Conservation (phyloP, 2,797 vertebrate species). For the Poliocrania exsul region DNA sequence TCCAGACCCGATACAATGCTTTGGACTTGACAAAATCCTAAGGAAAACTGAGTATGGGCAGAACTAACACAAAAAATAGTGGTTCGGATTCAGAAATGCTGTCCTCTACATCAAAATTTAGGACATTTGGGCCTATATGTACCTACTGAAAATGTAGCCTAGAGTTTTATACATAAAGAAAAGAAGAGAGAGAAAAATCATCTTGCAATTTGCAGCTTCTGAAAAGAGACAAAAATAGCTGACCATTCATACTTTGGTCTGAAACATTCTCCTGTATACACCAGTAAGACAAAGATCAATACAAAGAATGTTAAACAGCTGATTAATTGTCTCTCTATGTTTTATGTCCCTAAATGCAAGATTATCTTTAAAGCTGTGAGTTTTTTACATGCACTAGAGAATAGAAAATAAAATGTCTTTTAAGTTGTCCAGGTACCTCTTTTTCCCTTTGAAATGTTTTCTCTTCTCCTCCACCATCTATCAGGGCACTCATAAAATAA, state of each 20-base stretch:
- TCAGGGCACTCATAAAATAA: neutral
- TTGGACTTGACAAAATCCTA: neutral
- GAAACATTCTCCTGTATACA: accelerated
- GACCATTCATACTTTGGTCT: neutral
- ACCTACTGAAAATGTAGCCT: neutral
- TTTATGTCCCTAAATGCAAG: neutral
- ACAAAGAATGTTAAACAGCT: neutral
- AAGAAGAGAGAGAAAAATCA: neutral
- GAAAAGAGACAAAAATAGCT: neutral
- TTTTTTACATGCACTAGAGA: neutral
- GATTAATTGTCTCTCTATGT: neutral
- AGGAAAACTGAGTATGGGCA: neutral
- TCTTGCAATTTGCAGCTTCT: neutral
- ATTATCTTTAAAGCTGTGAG: neutral
- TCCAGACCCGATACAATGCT: neutral
- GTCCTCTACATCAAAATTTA: neutral
- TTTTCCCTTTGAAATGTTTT: neutral
- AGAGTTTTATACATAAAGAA: neutral
- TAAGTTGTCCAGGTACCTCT: neutral
- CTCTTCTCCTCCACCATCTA: neutral
- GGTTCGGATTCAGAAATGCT: neutral
- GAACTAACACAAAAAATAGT: neutral
- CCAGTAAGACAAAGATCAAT: neutral
- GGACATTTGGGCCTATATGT: neutral
- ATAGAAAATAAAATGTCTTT: neutral